Evolutionary conservation across 1,140 invertebrate genomes (phyloP), one percentile per base, ranked within the genome.

Genomic region (Dendroctonus ponderosae): DNA sequence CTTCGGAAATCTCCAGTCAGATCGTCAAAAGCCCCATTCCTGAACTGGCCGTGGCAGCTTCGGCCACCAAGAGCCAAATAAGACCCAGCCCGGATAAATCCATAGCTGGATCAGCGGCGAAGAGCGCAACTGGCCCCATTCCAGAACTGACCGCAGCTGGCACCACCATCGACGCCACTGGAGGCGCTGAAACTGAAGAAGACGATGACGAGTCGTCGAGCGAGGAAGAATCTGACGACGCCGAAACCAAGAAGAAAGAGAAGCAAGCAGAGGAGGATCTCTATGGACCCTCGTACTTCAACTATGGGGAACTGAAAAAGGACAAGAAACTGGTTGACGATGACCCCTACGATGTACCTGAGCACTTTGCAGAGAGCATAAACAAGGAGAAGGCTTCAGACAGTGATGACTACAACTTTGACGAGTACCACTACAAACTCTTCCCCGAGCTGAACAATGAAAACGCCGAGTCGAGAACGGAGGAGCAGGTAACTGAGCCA

Each of bases 381-480:
- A 60, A 40, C 26, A 56, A 60, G 7, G 46, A 67, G 39, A 64
- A 48, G 9, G 43, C 42, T 9, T 52, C 52, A 7, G 61, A 67
- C 12, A 56, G 68, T 26, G 67, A 59, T n/a, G 71, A 72, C 11
- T 66, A 66, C 6, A 40, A 62, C 50, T 68, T 80, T 56, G 77
- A 80, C 48, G 78, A 80, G 62, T 78, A 80, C 49, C 80, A 80
- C 65, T 73, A 70, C 49, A 76, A 74, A 69, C 66, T 78, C 7
- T 80, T 80, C 73, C 80, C 79, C 6, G 79, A 80, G 70, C 73
- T 78, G 37, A 71, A 72, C 62, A 72, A 79, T 68, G 75, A 78
- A 53, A 52, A n/a, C 3, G 52, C 53, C 6, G 71, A 76, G 49
- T 73, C 74, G 15, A 70, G 74, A 49, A 75, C 77, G 53, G 67